Conservation (phyloP, 2,888 invertebrate species). For the Spatulosminthurus flaviceps region DNA sequence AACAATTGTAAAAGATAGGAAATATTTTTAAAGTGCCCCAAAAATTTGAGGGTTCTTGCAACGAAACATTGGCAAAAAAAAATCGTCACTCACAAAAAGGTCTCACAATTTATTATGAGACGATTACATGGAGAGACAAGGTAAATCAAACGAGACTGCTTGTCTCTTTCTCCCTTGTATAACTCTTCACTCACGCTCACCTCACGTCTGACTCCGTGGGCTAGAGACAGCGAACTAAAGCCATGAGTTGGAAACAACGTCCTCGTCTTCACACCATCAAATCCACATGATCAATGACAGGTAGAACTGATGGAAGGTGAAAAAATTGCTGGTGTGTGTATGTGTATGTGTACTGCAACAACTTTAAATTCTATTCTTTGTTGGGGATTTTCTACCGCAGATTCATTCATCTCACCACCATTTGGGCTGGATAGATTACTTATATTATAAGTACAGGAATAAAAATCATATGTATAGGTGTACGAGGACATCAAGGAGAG, state of each 20-base stretch:
- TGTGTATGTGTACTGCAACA: too few species aligned
- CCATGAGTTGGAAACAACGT: constrained; percentile 30
- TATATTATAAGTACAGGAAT: background rate
- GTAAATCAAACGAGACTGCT: background rate
- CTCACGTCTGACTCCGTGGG: constrained; percentile 25
- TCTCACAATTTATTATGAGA: background rate
- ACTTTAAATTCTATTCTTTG: constrained; percentile 7
- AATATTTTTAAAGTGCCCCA: background rate
- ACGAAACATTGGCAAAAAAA: background rate
- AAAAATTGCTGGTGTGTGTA: constrained; percentile 1
- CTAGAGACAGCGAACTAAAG: constrained; percentile 30
- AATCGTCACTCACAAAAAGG: background rate
- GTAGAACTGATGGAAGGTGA: constrained; percentile 41
- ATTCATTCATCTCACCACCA: constrained; percentile 33
- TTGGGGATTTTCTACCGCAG: constrained; percentile 38
- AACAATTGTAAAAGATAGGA: too few species aligned
- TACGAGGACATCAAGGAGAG: constrained; percentile 31
- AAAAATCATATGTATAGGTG: too few species aligned
- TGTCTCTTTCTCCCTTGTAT: background rate
- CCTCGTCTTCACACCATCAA: constrained; percentile 41
- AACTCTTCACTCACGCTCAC: background rate
- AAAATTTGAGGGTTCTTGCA: background rate
- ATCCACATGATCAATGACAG: constrained; percentile 43
- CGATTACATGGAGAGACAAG: background rate
- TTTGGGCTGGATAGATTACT: background rate